A percentile compares a stretch with the other conserved stretches of the same genome.
Conservation (phyloP, 2,113 vertebrate genomes). For the Rhodinocichla rosea region DNA sequence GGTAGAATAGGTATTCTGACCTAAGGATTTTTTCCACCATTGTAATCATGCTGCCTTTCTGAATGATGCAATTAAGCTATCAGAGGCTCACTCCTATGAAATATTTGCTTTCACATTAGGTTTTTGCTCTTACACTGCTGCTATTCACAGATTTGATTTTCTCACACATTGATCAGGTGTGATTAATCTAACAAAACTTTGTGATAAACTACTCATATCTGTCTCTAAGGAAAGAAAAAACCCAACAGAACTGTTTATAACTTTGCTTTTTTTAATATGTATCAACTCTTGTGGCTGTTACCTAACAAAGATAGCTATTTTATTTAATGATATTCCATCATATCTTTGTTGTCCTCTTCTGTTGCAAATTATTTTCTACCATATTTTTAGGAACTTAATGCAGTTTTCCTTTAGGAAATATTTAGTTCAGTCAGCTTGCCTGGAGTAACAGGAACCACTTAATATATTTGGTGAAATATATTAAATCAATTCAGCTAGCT, state of each 20-base stretch:
- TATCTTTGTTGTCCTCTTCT: background rate
- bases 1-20: background rate
- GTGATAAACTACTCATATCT: background rate
- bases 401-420: background rate
- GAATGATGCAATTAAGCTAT: background rate
- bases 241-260: background rate
- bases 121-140: background rate
- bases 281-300: background rate
- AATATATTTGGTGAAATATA: background rate
- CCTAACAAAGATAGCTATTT: background rate
- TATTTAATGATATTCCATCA: background rate
- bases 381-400: background rate
- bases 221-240: background rate
- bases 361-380: background rate
- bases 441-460: background rate
- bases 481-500: background rate
- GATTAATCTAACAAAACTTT: background rate
- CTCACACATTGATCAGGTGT: background rate
- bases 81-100: background rate
- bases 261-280: background rate
- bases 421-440: background rate
- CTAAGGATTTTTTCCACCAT: background rate
- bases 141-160: background rate
- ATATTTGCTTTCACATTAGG: background rate
- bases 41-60: background rate